Conservation (phyloP, 2,113 vertebrate species). For the Corythornis cristatus region DNA sequence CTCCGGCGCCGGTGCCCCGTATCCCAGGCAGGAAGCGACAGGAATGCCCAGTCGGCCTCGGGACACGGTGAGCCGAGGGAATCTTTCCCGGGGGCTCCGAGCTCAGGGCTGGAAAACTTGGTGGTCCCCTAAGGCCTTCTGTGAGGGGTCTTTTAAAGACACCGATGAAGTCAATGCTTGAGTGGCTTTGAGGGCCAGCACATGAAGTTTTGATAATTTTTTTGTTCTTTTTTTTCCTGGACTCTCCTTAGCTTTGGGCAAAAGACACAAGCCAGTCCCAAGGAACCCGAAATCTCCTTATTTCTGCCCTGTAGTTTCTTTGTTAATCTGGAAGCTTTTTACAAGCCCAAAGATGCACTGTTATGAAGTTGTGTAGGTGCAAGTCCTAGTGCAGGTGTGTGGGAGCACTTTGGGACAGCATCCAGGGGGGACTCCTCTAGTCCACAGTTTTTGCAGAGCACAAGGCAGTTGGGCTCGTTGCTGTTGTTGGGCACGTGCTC, state of each 20-base stretch:
- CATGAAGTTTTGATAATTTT: background rate
- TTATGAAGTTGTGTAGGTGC: rapidly evolving
- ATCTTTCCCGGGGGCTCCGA: rapidly evolving
- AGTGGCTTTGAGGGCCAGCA: background rate
- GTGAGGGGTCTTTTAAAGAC: rapidly evolving
- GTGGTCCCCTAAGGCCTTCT: rapidly evolving
- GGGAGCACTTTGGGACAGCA: rapidly evolving
- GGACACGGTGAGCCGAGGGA: background rate
- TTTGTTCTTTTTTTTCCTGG: background rate
- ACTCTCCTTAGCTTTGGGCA: background rate
- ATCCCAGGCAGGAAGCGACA: background rate
- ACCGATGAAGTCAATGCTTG: too few species aligned
- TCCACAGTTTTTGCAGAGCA: rapidly evolving
- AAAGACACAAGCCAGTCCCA: rapidly evolving
- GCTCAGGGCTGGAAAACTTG: background rate
- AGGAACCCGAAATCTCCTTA: rapidly evolving
- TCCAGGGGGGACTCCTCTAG: rapidly evolving
- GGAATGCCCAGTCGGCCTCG: background rate
- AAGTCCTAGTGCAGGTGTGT: background rate
- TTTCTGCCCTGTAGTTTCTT: background rate
- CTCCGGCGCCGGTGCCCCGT: background rate
- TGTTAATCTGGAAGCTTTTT: background rate
- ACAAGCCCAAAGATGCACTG: rapidly evolving
- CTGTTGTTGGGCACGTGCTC: rapidly evolving
- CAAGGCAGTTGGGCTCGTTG: too few species aligned